Conservation (phyloP, 2,888 invertebrate species). For the Temnothorax unifasciatus region DNA sequence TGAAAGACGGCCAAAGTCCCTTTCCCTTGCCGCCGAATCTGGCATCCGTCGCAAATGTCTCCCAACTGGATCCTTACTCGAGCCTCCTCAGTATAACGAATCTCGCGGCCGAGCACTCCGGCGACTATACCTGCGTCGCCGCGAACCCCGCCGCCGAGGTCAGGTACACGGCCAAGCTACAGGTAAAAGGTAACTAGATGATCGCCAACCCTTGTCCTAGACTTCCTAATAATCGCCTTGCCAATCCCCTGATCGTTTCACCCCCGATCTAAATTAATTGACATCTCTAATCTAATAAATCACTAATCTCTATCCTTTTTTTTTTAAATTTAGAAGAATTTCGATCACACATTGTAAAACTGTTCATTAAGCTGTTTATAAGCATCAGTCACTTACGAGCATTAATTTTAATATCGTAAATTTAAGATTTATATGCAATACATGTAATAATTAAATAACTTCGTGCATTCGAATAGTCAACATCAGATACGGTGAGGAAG, state of each 20-base stretch:
- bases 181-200: constrained; percentile 92
- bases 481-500: neutral
- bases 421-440: neutral
- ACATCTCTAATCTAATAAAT: neutral
- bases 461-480: neutral
- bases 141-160: constrained; percentile 93
- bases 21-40: constrained; percentile 89
- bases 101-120: constrained; percentile 91
- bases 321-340: neutral
- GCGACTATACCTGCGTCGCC: constrained; percentile 93
- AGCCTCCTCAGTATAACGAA: constrained; percentile 93
- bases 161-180: constrained; percentile 92
- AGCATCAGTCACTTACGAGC: neutral
- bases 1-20: constrained; percentile 91
- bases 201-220: constrained; percentile 80
- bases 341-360: neutral
- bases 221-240: constrained; percentile 56
- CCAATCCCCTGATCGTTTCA: constrained; percentile 31
- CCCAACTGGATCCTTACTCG: constrained; percentile 92
- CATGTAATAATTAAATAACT: neutral
- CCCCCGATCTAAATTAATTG: constrained; percentile 54
- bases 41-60: constrained; percentile 89
- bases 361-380: neutral
- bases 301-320: neutral
- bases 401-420: neutral